Evolutionary conservation across 2,797 vertebrate genomes (phyloP).

Genomic region (Novumbra hubbsi): DNA sequence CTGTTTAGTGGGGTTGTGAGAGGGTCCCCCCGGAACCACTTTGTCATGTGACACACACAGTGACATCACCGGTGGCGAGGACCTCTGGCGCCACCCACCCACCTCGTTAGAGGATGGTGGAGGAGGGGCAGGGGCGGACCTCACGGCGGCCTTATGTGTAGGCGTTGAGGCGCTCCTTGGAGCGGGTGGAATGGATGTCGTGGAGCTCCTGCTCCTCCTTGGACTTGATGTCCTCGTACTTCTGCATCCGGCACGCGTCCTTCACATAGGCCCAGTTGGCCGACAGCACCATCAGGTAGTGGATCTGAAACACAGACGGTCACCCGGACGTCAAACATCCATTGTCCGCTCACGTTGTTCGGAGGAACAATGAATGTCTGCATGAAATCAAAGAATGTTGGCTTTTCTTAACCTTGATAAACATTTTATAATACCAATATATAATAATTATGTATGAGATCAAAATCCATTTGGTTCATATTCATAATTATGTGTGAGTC

Average conservation of each 20-base stretch:
- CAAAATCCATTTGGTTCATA: no score
- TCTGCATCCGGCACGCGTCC: slow-evolving; percentile 98
- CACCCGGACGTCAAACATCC: background rate
- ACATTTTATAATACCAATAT: no score
- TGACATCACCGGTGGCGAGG: slow-evolving; percentile 69
- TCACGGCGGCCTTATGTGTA: slow-evolving; percentile 86
- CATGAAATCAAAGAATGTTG: background rate
- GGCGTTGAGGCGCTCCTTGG: slow-evolving; percentile 97
- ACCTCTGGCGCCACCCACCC: slow-evolving; percentile 63
- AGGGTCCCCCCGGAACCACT: slow-evolving; percentile 47
- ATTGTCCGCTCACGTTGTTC: background rate
- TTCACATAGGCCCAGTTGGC: slow-evolving; percentile 99
- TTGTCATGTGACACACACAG: slow-evolving; percentile 75
- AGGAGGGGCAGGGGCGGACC: slow-evolving; percentile 59
- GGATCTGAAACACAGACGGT: slow-evolving; percentile 75
- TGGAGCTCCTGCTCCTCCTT: slow-evolving; percentile 99
- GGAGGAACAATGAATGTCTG: background rate
- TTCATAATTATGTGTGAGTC: no score
- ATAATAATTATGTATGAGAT: background rate
- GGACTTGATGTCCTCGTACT: slow-evolving; percentile 98
- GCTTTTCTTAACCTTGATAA: background rate
- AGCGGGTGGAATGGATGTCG: slow-evolving; percentile 97
- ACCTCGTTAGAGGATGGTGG: slow-evolving; percentile 61
- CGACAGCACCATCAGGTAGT: slow-evolving; percentile 97
- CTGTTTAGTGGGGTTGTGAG: slow-evolving; percentile 45